Base-by-base conservation (phyloP, 1,140 invertebrate genomes). In the Probaryconus sp. region DNA sequence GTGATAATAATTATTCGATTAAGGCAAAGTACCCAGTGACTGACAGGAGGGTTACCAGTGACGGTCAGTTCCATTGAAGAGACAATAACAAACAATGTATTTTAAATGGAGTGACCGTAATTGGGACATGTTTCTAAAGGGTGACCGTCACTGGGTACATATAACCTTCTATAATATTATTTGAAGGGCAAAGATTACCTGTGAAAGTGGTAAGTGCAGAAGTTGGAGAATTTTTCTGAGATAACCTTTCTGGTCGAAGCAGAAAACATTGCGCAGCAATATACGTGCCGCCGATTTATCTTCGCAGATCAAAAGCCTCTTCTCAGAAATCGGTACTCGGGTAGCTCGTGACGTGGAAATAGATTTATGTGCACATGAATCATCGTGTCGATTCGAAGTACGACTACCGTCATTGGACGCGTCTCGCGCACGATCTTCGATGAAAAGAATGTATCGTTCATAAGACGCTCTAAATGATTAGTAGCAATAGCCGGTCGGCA, bases 351-450 rank as follows among this genome's bases (percentile, higher is more conserved):
- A 69, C 70, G 71, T 78, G 51, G 76, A 85, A 83, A 82, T 82
- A 81, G 79, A 84, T 84, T 84, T 83, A 84, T 78, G 77, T 72
- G 58, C 51, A 68, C 67, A 76, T 83, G 79, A 83, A 83, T 83
- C 83, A 79, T 55, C 73, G 35, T 83, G 73, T 81, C 78, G 81
- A 83, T 80, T 72, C 70, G 58, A 78, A 71, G 65, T 76, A 63
- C 10, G 55, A 68, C 64, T 35, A 45, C 47, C 64, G 53, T 71
- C 71, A 65, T 69, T 65, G 73, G 17, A 55, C 61, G 21, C n/a
- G 47, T 13, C 1, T 16, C n/a, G 11, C 21, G 26, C 14, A 20
- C 35, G 9, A 28, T 55, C 10, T 28, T 33, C 21, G 9, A 58
- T 51, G 43, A 51, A 53, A 69, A 43, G 55, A 69, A 51, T 35